A percentile compares a stretch with the other conserved stretches of the same genome.
These are phyloP conservation scores for Lampris megalopsis DNA, from an alignment of 2,113 vertebrate species.

Conservation along the genomic window DNA sequence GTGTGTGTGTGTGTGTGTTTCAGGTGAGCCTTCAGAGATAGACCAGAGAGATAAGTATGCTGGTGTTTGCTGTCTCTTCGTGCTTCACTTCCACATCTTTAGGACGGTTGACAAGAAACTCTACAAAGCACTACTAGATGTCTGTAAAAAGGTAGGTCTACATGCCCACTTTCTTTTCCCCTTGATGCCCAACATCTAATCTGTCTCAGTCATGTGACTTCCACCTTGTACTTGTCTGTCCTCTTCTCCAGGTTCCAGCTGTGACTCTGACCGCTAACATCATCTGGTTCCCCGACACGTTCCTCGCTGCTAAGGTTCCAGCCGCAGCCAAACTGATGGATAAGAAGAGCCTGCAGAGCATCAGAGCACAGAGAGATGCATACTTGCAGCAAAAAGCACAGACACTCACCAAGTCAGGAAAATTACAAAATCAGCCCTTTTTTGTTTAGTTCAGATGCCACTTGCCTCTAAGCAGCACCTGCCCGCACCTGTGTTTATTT, in stretches of 20 bases:
- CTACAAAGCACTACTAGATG: conserved; percentile 92
- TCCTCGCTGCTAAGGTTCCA: conserved; percentile 90
- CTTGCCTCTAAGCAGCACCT: too few species aligned
- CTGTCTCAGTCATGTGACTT: neutral
- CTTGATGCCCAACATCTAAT: neutral
- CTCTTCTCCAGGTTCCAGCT: conserved; percentile 88
- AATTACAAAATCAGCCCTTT: neutral
- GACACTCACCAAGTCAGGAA: conserved; percentile 90
- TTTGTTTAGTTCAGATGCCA: too few species aligned
- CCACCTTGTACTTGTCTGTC: neutral
- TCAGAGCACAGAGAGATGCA: conserved; percentile 89
- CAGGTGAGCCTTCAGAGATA: conserved; percentile 96
- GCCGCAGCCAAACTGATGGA: conserved; percentile 94
- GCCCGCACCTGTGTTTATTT: too few species aligned
- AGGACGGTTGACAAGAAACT: conserved; percentile 95
- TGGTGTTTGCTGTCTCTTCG: conserved; percentile 92
- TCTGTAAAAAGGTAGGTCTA: conserved; percentile 92
- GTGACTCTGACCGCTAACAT: conserved; percentile 96
- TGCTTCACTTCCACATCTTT: conserved; percentile 97
- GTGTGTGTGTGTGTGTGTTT: conserved; percentile 21
- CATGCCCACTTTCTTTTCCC: neutral
- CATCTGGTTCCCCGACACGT: conserved; percentile 96
- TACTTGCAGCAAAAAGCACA: conserved; percentile 94
- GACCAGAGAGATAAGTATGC: conserved; percentile 97
- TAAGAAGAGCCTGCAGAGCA: conserved; percentile 90